These are phyloP conservation scores for Anorthoa munda DNA, from an alignment of 2,888 invertebrate genomes.

Conservation along the genomic window DNA sequence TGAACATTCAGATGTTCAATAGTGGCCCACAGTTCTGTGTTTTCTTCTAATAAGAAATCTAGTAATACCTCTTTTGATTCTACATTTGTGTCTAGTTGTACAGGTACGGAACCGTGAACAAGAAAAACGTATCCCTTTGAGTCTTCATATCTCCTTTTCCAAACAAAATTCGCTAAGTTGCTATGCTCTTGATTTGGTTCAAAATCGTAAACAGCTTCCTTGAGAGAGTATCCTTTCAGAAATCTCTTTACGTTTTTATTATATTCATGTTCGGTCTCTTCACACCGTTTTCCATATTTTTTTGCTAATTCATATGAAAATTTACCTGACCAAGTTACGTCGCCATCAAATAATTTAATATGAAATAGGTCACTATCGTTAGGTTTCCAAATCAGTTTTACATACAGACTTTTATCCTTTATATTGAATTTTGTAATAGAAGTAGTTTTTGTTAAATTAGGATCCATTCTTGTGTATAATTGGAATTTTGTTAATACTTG, in stretches of 20 bases:
- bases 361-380: conserved; percentile 75
- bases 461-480: conserved; percentile 35
- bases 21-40: conserved; percentile 66
- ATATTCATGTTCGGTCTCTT: conserved; percentile 76
- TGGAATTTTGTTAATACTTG: conserved; percentile 1
- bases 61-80: conserved; percentile 74
- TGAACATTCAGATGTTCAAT: conserved; percentile 62
- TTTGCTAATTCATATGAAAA: conserved; percentile 75
- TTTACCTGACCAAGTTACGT: conserved; percentile 78
- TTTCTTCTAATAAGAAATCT: conserved; percentile 78
- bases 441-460: conserved; percentile 34
- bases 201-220: conserved; percentile 72
- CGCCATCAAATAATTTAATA: conserved; percentile 76
- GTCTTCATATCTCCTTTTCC: conserved; percentile 77
- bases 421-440: conserved; percentile 74
- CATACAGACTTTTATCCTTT: conserved; percentile 69
- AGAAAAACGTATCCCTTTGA: conserved; percentile 57
- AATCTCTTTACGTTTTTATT: conserved; percentile 69
- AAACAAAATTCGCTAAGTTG: conserved; percentile 73
- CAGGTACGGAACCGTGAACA: conserved; percentile 75
- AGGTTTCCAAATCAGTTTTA: conserved; percentile 77
- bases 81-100: conserved; percentile 65
- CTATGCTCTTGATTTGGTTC: conserved; percentile 46
- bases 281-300: conserved; percentile 68
- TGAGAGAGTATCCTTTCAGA: conserved; percentile 59